Evolutionary conservation across 1,140 invertebrate genomes (phyloP).

Genomic region (Drosophila lini): DNA sequence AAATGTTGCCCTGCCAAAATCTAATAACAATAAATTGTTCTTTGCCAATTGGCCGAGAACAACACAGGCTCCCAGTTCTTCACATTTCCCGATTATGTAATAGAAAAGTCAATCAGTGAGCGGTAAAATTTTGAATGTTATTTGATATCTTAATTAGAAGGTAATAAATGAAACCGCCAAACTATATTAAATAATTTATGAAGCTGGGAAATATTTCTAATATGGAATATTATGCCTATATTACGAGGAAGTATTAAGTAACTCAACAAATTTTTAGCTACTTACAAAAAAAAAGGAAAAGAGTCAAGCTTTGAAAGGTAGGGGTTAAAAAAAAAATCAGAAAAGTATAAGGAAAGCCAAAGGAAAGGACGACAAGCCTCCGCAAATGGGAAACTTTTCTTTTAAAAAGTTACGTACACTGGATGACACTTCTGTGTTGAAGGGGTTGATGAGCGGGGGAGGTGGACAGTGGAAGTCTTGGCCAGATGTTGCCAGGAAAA

Average conservation of each 20-base stretch:
- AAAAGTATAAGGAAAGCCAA: slow-evolving; percentile 29
- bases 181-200: too few species aligned
- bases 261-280: slow-evolving; percentile 45
- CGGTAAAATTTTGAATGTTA: not conserved
- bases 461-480: slow-evolving; percentile 34
- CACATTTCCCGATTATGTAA: not conserved
- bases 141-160: not conserved
- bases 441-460: slow-evolving; percentile 7
- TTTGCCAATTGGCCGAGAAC: slow-evolving; percentile 56
- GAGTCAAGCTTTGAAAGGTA: slow-evolving; percentile 22
- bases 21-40: slow-evolving; percentile 68
- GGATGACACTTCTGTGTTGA: slow-evolving; percentile 70
- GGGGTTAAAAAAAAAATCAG: slow-evolving; percentile 10
- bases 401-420: slow-evolving; percentile 81
- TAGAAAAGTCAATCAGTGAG: slow-evolving; percentile 20
- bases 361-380: slow-evolving; percentile 53
- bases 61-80: slow-evolving; percentile 28
- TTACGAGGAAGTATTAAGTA: slow-evolving; percentile 43
- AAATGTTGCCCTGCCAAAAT: slow-evolving; percentile 37
- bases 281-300: not conserved
- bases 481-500: slow-evolving; percentile 71
- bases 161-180: not conserved
- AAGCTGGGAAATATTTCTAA: not conserved
- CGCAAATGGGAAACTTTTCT: slow-evolving; percentile 71
- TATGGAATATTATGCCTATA: too few species aligned